These are phyloP conservation scores for Phoxinus phoxinus DNA, from an alignment of 2,113 vertebrate species.

Conservation along the genomic window DNA sequence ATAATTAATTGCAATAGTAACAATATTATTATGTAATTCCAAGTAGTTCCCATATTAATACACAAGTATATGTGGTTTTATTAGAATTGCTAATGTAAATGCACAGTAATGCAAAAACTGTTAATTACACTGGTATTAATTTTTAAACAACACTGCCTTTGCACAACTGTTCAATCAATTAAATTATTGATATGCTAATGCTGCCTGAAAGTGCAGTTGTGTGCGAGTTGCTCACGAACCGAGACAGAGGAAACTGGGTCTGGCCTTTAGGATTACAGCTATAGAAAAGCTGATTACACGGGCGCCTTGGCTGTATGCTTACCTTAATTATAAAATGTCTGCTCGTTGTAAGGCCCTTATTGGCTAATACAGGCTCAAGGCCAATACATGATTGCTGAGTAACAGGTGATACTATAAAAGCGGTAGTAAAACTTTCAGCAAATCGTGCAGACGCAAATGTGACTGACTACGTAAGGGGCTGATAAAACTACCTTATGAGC, in stretches of 20 bases:
- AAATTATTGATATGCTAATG: conserved; percentile 57
- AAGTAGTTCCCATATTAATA: not conserved
- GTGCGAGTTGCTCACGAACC: conserved; percentile 55
- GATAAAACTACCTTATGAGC: not conserved
- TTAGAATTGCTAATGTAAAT: not conserved
- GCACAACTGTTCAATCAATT: conserved; percentile 52
- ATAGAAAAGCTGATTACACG: conserved; percentile 74
- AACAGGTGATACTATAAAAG: conserved; percentile 37
- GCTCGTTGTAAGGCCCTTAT: conserved; percentile 33
- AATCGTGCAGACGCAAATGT: not conserved
- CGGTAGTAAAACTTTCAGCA: conserved; percentile 36
- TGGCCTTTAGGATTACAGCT: conserved; percentile 72
- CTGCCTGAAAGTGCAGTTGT: conserved; percentile 48
- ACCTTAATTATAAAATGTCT: conserved; percentile 67
- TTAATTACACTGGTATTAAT: not conserved
- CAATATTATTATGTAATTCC: not conserved
- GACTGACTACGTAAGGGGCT: not conserved
- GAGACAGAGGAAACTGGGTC: conserved; percentile 68
- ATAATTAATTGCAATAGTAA: not conserved
- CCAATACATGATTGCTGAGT: conserved; percentile 32
- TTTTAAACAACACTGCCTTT: not conserved
- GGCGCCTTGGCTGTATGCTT: conserved; percentile 63
- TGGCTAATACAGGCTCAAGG: conserved; percentile 19
- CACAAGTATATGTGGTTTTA: not conserved
- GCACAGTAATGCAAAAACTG: not conserved